These are phyloP conservation scores for Chloroceryle amazona DNA, from an alignment of 2,797 vertebrate species.

Conservation along the genomic window DNA sequence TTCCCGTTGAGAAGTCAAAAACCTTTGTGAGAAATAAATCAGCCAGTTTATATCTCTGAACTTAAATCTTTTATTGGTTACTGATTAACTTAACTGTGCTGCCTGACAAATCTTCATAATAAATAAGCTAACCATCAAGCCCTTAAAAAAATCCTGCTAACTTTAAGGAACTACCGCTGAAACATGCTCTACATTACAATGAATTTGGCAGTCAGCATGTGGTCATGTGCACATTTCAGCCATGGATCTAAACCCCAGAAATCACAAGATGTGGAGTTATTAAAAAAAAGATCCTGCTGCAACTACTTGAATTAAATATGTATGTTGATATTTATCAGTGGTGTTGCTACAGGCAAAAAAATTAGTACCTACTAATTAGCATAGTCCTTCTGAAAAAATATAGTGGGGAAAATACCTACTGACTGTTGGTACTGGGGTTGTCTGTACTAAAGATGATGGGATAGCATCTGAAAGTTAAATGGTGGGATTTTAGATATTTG, in stretches of 20 bases:
- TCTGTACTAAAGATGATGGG: not conserved
- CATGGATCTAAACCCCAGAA: slow-evolving; percentile 72
- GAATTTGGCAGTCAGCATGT: slow-evolving; percentile 74
- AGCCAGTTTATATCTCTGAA: slow-evolving; percentile 55
- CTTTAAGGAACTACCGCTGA: slow-evolving; percentile 60
- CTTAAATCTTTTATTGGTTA: slow-evolving; percentile 77
- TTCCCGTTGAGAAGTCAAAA: slow-evolving; percentile 62
- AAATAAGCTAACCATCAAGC: slow-evolving; percentile 69
- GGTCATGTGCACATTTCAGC: slow-evolving; percentile 69
- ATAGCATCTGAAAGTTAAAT: not conserved
- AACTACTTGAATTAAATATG: slow-evolving; percentile 73
- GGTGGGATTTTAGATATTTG: not conserved
- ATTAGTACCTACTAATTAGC: slow-evolving; percentile 26
- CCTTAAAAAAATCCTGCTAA: slow-evolving; percentile 62
- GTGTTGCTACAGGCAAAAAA: slow-evolving; percentile 40
- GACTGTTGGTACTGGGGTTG: not conserved
- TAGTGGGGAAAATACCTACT: not conserved
- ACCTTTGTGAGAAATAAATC: slow-evolving; percentile 62
- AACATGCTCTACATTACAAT: slow-evolving; percentile 62
- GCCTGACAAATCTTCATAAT: slow-evolving; percentile 73
- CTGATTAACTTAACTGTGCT: slow-evolving; percentile 74
- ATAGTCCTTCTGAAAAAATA: not conserved
- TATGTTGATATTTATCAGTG: slow-evolving; percentile 64
- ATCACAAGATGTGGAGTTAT: slow-evolving; percentile 55
- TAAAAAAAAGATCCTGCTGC: slow-evolving; percentile 27